phyloP scores from a whole-genome alignment of 2,113 vertebrate genomes.

The Euleptes europaea region DNA sequence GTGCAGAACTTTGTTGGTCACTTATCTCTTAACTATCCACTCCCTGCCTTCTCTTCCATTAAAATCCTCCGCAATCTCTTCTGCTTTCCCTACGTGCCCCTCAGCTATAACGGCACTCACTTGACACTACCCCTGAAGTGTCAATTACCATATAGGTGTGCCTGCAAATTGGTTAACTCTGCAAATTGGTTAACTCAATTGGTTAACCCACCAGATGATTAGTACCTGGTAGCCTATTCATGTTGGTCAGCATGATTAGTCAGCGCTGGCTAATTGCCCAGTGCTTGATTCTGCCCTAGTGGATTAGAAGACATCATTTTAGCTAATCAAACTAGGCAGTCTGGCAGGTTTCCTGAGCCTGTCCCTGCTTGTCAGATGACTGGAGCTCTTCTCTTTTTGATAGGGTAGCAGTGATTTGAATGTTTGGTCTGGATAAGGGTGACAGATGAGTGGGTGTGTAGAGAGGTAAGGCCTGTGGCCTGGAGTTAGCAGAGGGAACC shows the following conservation, averaged over 20 bases:
- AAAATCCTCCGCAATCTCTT: background rate
- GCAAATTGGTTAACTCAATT: background rate
- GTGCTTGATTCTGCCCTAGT: background rate
- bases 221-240: background rate
- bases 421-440: background rate
- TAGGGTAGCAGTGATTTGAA: background rate
- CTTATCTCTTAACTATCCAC: background rate
- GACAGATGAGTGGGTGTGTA: background rate
- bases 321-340: background rate
- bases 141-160: background rate
- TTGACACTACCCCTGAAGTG: background rate
- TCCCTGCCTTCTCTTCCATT: background rate
- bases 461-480: background rate
- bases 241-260: background rate
- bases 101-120: background rate
- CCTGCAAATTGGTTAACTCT: background rate
- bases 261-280: background rate
- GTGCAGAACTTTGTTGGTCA: background rate
- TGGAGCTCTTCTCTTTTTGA: background rate
- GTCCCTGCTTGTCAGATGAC: background rate
- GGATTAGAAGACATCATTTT: background rate
- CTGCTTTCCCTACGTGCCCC: background rate
- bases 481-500: background rate
- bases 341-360: background rate
- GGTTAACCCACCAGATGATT: background rate